phyloP scores from a whole-genome alignment of 2,888 invertebrate species.

The Rotaria sp. region DNA sequence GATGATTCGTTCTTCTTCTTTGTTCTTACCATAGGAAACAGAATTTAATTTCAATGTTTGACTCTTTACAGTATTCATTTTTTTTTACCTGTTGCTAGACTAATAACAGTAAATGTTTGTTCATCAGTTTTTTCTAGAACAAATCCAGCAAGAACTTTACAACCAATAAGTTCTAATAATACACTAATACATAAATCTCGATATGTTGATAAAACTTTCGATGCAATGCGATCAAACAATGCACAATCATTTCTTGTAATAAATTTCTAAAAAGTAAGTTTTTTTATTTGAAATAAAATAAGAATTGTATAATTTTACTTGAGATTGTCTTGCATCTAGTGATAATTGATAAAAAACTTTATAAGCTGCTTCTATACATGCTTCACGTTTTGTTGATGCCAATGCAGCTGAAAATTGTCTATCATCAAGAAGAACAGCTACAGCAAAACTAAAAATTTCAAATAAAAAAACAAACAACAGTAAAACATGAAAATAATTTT shows the following conservation, averaged over 20 bases:
- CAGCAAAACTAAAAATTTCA: neutral
- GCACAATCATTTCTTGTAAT: neutral
- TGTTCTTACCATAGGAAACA: too few relatives aligned
- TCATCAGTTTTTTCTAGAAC: neutral
- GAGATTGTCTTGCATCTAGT: neutral
- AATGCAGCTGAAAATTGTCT: neutral
- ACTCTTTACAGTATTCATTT: too few relatives aligned
- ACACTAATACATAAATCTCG: neutral
- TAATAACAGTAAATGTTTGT: neutral
- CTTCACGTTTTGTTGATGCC: neutral
- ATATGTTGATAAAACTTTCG: neutral
- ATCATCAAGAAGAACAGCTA: slow-evolving; percentile 8
- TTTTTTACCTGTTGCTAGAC: slow-evolving; percentile 14
- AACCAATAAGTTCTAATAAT: neutral
- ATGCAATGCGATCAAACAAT: slow-evolving; percentile 11
- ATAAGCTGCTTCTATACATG: neutral
- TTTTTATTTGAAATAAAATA: neutral
- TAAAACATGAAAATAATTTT: neutral
- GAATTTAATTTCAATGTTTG: too few relatives aligned
- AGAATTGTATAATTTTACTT: neutral
- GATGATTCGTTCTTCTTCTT: too few relatives aligned
- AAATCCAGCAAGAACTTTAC: slow-evolving; percentile 23
- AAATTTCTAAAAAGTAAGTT: neutral
- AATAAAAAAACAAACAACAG: neutral
- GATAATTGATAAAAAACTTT: neutral